phyloP scores from a whole-genome alignment of 92 coral and sea anemone species.

The Porites lobata region DNA sequence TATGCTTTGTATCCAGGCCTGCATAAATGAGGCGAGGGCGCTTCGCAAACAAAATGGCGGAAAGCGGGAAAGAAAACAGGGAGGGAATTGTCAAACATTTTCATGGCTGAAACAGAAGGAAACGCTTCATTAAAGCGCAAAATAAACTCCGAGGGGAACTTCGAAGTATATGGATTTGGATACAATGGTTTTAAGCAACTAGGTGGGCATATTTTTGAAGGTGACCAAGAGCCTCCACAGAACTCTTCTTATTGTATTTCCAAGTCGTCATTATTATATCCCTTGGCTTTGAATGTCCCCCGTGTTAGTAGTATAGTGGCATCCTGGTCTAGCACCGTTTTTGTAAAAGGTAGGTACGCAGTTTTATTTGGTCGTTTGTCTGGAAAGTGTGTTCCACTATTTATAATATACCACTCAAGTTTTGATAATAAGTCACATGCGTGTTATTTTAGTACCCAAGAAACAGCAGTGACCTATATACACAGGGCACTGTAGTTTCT shows the following conservation, averaged over 20 bases:
- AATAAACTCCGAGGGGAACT: neutral
- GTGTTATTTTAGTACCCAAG: too few relatives aligned
- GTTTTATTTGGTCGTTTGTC: neutral
- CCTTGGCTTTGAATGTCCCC: conserved; percentile 12
- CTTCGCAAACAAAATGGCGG: conserved; percentile 54
- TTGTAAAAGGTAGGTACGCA: conserved; percentile 46
- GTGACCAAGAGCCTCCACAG: neutral
- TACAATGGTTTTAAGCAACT: conserved; percentile 71
- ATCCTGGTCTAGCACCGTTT: conserved; percentile 60
- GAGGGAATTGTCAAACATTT: neutral
- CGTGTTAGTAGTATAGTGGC: conserved; percentile 37
- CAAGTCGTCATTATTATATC: neutral
- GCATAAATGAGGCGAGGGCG: conserved; percentile 44
- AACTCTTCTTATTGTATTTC: neutral
- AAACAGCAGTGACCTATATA: too few relatives aligned
- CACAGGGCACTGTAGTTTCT: too few relatives aligned
- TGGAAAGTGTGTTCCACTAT: too few relatives aligned
- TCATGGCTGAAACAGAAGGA: conserved; percentile 29
- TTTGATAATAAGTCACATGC: too few relatives aligned
- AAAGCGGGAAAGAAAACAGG: neutral
- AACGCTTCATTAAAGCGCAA: neutral
- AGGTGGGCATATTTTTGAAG: neutral
- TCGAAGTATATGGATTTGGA: conserved; percentile 64
- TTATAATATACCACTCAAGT: too few relatives aligned
- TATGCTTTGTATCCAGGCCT: conserved; percentile 63